Base-by-base conservation (phyloP, 2,888 invertebrate species). In the Lithodes maja region DNA sequence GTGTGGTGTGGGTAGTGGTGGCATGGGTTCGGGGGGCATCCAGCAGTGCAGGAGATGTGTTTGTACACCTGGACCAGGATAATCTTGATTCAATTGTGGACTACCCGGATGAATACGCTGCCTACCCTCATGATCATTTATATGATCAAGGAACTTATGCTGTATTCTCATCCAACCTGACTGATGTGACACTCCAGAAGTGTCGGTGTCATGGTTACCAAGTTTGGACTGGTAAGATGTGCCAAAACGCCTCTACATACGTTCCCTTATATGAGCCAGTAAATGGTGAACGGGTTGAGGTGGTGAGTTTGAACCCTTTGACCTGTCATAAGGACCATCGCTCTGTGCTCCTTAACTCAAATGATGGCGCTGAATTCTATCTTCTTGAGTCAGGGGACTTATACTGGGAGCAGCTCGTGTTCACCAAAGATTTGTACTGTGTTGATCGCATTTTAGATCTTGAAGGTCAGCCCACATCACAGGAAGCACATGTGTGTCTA, bases 401-500 rank as follows among this genome's bases (percentile, higher is more conserved):
- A 33, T 52, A 69, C 78, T 80, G 79, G 85, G 12, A 71, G 9
- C 7, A 12, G 2, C 17, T 9, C 15, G n/a, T 71, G 7, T 81
- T 74, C 81, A 12, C 54, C 1, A 49, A 74, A 1, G 55, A 74
- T 17, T 12, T 7, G 61, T 75, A 75, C 78, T 91, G 91, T 52
- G 49, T 91, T 69, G 87, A 89, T 15, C 89, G 89, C 74, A 78
- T 78, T n/a, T 71, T 75, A 1, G 86, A 69, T 17, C 33, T 53
- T 5, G n/a, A 74, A 12, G 81, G 83, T 7, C 2, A 78, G n/a
- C 80, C 84, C 3, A 9, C 74, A 1, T 52, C 82, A 12, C 87
- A 86, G 91, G 15, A 52, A n/a, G 86, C 85, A 3, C 79, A 87
- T 12, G 54, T 84, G 54, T 91, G 91, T 50, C 33, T 87, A 52